Base-by-base conservation (phyloP, 2,797 vertebrate species). In the Poeciliopsis gracilis region DNA sequence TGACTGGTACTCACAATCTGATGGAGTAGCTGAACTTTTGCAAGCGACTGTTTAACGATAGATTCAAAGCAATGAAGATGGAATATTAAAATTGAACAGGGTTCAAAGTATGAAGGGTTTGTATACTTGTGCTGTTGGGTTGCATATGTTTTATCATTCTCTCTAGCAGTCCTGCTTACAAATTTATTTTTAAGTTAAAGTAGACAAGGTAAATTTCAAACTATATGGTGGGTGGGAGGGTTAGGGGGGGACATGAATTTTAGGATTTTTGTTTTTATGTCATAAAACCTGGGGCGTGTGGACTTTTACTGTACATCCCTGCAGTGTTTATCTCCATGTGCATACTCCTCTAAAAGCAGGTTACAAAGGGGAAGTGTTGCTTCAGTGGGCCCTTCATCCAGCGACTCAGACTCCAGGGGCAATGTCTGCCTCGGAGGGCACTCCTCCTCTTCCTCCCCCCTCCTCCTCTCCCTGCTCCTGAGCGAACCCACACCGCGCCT, bases 321-420 rank as follows among this genome's bases (percentile, higher is more conserved):
- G 75, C 72, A 36, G 73, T 82, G 84, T 81, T 73, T 75, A 59
- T 38, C 73, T 82, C 83, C 87, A 86, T 87, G 84, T 90, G 77
- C 73, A 80, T 66, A 80, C 75, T 18, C 61, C 36, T 63, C 73
- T 78, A 59, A 69, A 83, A 79, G 81, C 82, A 85, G 84, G 76
- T 84, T 84, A 88, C 84, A 90, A 84, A 84, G 30, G 10, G 77
- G 59, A 30, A 80, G 28, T 81, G 81, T 88, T 86, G 78, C 79
- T 84, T 84, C 74, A 82, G 83, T 89, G 83, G 90, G 88, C 90
- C 92, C 86, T 89, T 83, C 84, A 82, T 79, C 76, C 87, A 84
- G 77, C 69, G 81, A 76, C 67, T 88, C 77, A 84, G 77, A 76
- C 87, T 72, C 41, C 16, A 11, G 78, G 90, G 91, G 86, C 89